These are phyloP conservation scores for Gibbula magus DNA, from an alignment of 2,888 invertebrate genomes.

Conservation along the genomic window DNA sequence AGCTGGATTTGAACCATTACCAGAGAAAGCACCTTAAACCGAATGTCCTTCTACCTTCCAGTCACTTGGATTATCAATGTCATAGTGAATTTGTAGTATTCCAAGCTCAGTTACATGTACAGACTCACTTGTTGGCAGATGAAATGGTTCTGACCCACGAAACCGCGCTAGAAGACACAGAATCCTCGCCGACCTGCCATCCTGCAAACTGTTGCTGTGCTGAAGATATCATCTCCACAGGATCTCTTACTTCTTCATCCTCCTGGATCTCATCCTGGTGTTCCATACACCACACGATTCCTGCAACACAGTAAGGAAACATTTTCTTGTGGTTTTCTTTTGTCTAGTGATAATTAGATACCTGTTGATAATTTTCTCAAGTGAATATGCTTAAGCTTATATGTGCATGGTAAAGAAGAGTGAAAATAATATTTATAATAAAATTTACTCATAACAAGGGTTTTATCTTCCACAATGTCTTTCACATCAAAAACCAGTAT, in stretches of 20 bases:
- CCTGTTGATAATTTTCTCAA: no score
- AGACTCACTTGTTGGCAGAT: background rate
- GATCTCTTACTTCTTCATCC: conserved; percentile 19
- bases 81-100: no score
- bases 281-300: conserved; percentile 54
- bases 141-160: background rate
- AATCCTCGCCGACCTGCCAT: background rate
- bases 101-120: no score
- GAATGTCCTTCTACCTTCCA: no score
- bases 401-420: no score
- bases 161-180: background rate
- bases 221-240: no score
- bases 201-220: background rate
- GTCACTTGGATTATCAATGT: no score
- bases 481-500: background rate
- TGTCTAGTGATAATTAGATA: background rate
- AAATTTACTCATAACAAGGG: no score
- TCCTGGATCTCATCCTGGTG: conserved; percentile 35
- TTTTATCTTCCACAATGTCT: background rate
- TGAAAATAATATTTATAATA: no score
- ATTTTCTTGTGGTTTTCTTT: background rate
- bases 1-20: no score
- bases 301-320: conserved; percentile 33
- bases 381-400: no score
- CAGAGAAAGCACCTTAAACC: no score